phyloP scores from a whole-genome alignment of 2,113 vertebrate genomes.

The Oxygymnocypris stewartii region DNA sequence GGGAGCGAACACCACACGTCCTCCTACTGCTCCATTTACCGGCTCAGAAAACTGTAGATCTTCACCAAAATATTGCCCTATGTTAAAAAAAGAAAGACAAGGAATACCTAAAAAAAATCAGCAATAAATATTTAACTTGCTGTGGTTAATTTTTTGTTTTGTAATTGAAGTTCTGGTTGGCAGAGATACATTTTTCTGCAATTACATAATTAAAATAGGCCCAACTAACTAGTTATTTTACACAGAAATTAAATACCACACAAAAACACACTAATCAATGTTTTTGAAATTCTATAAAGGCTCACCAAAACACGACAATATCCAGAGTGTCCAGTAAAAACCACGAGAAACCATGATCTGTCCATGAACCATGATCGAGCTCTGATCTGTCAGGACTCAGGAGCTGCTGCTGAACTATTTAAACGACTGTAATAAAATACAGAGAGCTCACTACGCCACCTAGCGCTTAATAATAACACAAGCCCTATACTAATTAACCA shows the following conservation, averaged over 20 bases:
- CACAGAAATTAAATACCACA: background rate
- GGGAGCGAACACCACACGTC: background rate
- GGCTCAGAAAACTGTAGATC: background rate
- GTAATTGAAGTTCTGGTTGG: too few species aligned
- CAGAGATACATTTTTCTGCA: background rate
- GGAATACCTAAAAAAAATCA: background rate
- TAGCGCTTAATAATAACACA: background rate
- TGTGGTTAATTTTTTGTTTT: background rate
- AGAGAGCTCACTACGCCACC: background rate
- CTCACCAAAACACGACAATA: background rate
- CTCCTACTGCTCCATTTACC: background rate
- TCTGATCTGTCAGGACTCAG: background rate
- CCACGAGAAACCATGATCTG: background rate
- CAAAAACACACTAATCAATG: background rate
- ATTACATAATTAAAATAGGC: background rate
- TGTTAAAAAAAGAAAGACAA: background rate
- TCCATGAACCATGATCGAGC: background rate
- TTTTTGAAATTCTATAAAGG: background rate
- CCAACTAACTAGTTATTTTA: background rate
- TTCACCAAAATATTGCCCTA: background rate
- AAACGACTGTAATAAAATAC: background rate
- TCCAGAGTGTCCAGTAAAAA: slow-evolving; percentile 11
- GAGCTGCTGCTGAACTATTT: background rate
- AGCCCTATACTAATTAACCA: background rate
- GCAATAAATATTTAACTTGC: background rate